Conservation (phyloP, 2,113 vertebrate genomes). For the Pygoscelis antarcticus region DNA sequence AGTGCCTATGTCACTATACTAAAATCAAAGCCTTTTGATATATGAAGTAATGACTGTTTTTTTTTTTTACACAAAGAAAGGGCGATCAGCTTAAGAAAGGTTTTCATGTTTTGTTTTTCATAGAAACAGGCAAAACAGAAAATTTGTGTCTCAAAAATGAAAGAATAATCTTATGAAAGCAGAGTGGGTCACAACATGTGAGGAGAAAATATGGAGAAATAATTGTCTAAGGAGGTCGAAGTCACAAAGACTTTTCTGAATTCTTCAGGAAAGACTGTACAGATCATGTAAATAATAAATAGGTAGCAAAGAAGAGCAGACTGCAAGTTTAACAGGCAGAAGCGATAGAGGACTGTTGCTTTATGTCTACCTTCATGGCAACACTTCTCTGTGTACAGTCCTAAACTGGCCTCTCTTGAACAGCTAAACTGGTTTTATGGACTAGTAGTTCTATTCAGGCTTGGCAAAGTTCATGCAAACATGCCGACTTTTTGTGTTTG, state of each 20-base stretch:
- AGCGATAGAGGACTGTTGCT: background rate
- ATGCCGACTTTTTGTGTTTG: background rate
- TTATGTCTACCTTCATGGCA: background rate
- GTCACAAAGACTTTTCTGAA: background rate
- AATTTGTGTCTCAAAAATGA: background rate
- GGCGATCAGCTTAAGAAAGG: background rate
- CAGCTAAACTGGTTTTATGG: background rate
- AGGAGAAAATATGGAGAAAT: background rate
- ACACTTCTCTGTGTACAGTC: background rate
- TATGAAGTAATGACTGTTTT: background rate
- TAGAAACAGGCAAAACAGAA: background rate
- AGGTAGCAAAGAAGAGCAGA: background rate
- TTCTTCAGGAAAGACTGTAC: background rate
- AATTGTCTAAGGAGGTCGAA: background rate
- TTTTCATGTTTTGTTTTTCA: background rate
- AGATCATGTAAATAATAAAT: background rate
- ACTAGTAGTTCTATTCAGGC: background rate
- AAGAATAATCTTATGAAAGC: background rate
- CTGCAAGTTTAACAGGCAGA: background rate
- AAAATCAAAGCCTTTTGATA: background rate
- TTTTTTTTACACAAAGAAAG: background rate
- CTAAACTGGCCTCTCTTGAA: background rate
- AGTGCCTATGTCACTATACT: background rate
- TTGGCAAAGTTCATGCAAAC: background rate
- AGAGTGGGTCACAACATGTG: background rate